These are phyloP conservation scores for Channa striata DNA, from an alignment of 2,797 vertebrate species.

Conservation along the genomic window DNA sequence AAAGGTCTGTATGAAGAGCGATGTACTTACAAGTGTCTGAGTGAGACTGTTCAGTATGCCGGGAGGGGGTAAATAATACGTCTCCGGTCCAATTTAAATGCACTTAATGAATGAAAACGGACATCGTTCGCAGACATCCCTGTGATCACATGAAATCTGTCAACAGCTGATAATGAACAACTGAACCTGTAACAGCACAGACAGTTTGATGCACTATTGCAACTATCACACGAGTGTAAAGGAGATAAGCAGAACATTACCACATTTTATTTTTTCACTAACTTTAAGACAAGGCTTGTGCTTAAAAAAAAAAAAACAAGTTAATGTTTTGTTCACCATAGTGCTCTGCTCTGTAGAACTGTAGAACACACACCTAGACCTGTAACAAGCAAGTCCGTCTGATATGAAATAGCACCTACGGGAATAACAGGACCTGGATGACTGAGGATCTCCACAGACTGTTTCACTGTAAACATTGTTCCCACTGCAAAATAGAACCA, in stretches of 20 bases:
- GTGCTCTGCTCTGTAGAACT: background rate
- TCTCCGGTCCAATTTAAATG: constrained; percentile 4
- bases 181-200: background rate
- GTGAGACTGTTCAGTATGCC: constrained; percentile 1
- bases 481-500: background rate
- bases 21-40: constrained; percentile 13
- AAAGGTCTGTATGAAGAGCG: constrained; percentile 48
- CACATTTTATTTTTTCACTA: background rate
- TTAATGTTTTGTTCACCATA: background rate
- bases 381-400: too few relatives aligned
- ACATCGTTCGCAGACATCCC: constrained; percentile 13
- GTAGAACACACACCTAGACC: background rate
- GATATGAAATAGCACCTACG: too few relatives aligned
- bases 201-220: background rate
- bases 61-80: background rate
- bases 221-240: background rate
- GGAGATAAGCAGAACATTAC: background rate
- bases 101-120: constrained; percentile 3
- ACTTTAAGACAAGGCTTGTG: background rate
- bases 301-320: background rate
- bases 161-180: constrained; percentile 18
- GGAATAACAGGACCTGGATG: background rate
- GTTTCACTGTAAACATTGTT: background rate
- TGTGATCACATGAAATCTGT: constrained; percentile 9
- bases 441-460: background rate